phyloP scores from a whole-genome alignment of 2,113 vertebrate species.

The Aptenodytes forsteri region DNA sequence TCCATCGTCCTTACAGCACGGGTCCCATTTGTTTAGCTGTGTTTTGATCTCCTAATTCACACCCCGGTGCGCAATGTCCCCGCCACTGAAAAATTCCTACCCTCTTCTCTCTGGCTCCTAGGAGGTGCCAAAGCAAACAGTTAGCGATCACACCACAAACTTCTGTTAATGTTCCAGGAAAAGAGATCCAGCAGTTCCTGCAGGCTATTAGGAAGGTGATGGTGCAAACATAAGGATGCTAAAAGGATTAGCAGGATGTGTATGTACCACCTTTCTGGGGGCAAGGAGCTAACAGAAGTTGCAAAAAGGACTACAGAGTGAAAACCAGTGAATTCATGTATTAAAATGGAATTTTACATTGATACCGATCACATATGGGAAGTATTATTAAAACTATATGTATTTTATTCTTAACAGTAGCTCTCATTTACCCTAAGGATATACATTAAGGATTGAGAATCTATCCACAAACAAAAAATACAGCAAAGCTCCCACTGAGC shows the following conservation, averaged over 20 bases:
- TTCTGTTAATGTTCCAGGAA: slow-evolving; percentile 57
- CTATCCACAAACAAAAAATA: neutral
- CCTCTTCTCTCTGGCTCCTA: slow-evolving; percentile 40
- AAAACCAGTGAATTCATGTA: neutral
- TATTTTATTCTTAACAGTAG: neutral
- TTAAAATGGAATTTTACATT: neutral
- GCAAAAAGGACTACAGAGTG: neutral
- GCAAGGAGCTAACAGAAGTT: neutral
- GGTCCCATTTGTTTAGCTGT: slow-evolving; percentile 37
- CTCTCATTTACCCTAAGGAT: neutral
- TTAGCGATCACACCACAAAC: slow-evolving; percentile 27
- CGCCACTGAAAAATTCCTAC: slow-evolving; percentile 29
- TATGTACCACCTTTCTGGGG: slow-evolving; percentile 14
- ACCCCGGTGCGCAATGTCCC: slow-evolving; percentile 15
- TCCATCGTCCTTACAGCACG: neutral
- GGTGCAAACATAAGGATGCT: slow-evolving; percentile 58
- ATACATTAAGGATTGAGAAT: neutral
- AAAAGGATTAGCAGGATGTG: slow-evolving; percentile 47
- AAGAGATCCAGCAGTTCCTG: slow-evolving; percentile 36
- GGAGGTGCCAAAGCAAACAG: slow-evolving; percentile 63
- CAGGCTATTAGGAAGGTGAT: slow-evolving; percentile 14
- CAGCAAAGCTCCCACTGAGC: neutral
- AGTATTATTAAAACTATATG: neutral
- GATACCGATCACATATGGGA: neutral
- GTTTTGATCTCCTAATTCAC: slow-evolving; percentile 62